A percentile compares a stretch with the other conserved stretches of the same genome.
These are phyloP conservation scores for Notiomystis cincta DNA, from an alignment of 2,113 vertebrate genomes.

Conservation along the genomic window DNA sequence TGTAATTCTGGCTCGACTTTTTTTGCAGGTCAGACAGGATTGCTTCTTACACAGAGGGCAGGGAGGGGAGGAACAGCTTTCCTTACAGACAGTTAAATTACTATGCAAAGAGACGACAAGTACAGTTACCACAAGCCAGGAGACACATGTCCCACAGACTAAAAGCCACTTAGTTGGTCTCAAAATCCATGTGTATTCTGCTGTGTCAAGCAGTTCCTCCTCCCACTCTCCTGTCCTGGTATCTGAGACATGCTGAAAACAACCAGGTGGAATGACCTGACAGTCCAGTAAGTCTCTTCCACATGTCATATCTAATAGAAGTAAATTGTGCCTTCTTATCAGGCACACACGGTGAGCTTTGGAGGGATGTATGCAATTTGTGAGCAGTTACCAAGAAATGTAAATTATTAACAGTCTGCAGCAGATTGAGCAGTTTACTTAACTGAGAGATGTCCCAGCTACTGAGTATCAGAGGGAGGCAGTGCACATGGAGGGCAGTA, in stretches of 20 bases:
- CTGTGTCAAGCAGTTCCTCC: not conserved
- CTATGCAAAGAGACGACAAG: accelerated
- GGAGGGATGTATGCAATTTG: not conserved
- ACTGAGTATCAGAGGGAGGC: not conserved
- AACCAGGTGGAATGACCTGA: not conserved
- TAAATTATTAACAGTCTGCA: slow-evolving; percentile 16
- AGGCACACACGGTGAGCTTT: not conserved
- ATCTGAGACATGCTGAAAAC: not conserved
- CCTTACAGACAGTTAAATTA: not conserved
- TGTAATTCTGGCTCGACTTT: not conserved
- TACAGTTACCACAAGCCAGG: not conserved
- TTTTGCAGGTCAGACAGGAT: not conserved
- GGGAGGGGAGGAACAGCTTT: not conserved
- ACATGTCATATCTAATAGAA: not conserved
- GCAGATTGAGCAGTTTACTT: not conserved
- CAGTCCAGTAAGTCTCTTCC: not conserved
- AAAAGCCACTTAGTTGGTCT: not conserved
- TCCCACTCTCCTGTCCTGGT: not conserved
- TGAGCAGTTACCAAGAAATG: not conserved
- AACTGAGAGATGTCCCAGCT: not conserved
- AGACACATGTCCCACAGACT: not conserved
- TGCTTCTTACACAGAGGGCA: not conserved
- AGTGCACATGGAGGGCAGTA: not conserved
- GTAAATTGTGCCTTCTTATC: not conserved
- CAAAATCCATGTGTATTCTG: not conserved